A percentile compares a stretch with the other conserved stretches of the same genome.
These are phyloP conservation scores for Sebastes flavidus DNA, from an alignment of 2,797 vertebrate species.

Conservation along the genomic window DNA sequence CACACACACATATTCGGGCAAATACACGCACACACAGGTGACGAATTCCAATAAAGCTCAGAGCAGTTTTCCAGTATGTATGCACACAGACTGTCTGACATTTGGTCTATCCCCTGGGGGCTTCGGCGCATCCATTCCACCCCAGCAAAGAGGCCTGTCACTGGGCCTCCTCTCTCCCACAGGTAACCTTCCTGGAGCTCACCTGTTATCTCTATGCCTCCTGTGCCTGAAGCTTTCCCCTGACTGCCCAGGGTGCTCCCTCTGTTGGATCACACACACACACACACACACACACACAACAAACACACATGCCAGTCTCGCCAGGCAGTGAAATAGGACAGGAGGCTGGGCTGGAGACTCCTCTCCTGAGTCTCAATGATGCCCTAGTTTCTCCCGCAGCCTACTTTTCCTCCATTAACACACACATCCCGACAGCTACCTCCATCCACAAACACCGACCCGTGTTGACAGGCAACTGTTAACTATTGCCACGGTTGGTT, in stretches of 20 bases:
- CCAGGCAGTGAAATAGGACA: slow-evolving; percentile 77
- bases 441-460: slow-evolving; percentile 55
- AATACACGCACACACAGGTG: slow-evolving; percentile 49
- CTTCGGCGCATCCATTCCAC: slow-evolving; percentile 48
- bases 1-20: neutral
- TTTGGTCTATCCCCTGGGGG: slow-evolving; percentile 63
- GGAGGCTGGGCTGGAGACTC: slow-evolving; percentile 74
- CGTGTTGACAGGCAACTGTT: slow-evolving; percentile 46
- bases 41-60: slow-evolving; percentile 63
- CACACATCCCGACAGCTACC: slow-evolving; percentile 56
- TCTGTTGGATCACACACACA: slow-evolving; percentile 44
- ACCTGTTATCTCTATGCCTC: slow-evolving; percentile 67
- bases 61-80: slow-evolving; percentile 59
- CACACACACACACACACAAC: slow-evolving; percentile 29
- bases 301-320: slow-evolving; percentile 67
- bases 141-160: slow-evolving; percentile 66
- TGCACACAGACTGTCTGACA: slow-evolving; percentile 71
- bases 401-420: slow-evolving; percentile 70
- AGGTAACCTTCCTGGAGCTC: slow-evolving; percentile 67
- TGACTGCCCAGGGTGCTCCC: slow-evolving; percentile 60
- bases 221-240: slow-evolving; percentile 58
- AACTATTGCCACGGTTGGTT: slow-evolving; percentile 28
- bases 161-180: slow-evolving; percentile 56
- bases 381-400: slow-evolving; percentile 77
- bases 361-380: slow-evolving; percentile 73